Conservation (phyloP, 1,140 invertebrate genomes). For the Cyphomyrmex costatus region DNA sequence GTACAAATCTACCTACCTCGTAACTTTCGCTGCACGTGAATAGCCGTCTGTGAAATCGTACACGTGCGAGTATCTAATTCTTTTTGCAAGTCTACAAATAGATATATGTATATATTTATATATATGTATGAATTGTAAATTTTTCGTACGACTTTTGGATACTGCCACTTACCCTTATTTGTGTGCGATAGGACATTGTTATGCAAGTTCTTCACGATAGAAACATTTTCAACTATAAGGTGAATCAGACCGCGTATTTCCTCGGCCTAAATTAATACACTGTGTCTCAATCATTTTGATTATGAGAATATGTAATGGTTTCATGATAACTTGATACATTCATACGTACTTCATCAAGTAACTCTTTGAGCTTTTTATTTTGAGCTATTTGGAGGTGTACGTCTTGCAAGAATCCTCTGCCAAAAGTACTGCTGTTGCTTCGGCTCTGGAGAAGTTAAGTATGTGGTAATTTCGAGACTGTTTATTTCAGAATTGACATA, state of each 20-base stretch:
- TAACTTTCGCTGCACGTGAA: conserved; percentile 80
- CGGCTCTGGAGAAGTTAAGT: conserved; percentile 74
- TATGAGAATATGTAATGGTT: not conserved
- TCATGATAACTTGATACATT: not conserved
- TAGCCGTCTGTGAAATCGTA: conserved; percentile 82
- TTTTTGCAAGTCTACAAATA: conserved; percentile 87
- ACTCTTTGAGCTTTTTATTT: conserved; percentile 82
- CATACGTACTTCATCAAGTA: conserved; percentile 85
- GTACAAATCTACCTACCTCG: conserved; percentile 79
- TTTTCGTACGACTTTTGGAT: conserved; percentile 14
- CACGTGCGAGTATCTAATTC: conserved; percentile 86
- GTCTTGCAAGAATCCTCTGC: conserved; percentile 80
- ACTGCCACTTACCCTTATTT: conserved; percentile 85
- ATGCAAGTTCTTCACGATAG: conserved; percentile 87
- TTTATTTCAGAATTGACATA: no score
- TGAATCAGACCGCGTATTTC: conserved; percentile 86
- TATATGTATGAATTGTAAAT: not conserved
- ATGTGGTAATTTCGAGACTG: not conserved
- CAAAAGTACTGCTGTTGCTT: conserved; percentile 76
- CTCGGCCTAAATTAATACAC: conserved; percentile 83
- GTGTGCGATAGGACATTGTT: conserved; percentile 88
- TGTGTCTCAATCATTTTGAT: conserved; percentile 20
- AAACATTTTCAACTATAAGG: conserved; percentile 86
- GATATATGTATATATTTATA: conserved; percentile 23
- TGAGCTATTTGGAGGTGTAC: conserved; percentile 80